Conservation (phyloP, 2,797 vertebrate species). For the Fistularia tabacaria region DNA sequence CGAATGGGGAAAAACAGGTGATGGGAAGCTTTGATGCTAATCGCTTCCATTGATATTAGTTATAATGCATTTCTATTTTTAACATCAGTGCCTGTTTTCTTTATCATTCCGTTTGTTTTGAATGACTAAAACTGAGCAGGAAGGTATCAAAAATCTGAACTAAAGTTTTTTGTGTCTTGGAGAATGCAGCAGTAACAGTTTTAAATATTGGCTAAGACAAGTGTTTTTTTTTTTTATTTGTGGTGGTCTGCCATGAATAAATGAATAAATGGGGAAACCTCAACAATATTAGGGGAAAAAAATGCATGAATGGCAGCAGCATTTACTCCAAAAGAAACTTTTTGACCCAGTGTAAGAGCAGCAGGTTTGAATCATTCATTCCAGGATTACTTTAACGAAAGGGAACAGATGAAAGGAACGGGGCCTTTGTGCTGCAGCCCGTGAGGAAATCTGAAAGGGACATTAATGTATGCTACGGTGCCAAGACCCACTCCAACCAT, state of each 20-base stretch:
- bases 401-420: constrained; percentile 76
- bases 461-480: constrained; percentile 72
- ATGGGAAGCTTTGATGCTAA: no score
- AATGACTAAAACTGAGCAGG: no score
- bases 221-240: no score
- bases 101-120: no score
- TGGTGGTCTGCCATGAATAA: neutral
- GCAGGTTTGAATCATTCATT: constrained; percentile 30
- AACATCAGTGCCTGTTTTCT: no score
- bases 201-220: no score
- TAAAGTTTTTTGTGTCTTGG: no score
- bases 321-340: constrained; percentile 38
- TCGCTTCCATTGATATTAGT: no score
- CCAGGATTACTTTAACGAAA: constrained; percentile 63
- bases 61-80: no score
- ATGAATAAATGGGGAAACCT: neutral
- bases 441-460: constrained; percentile 59
- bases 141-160: no score
- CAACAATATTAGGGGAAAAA: constrained; percentile 10
- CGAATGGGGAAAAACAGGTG: no score
- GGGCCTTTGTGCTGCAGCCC: constrained; percentile 70
- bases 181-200: no score
- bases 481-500: constrained; percentile 62
- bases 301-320: constrained; percentile 26
- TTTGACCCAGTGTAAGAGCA: constrained; percentile 62